A percentile compares a stretch with the other conserved stretches of the same genome.
Evolutionary conservation across 2,113 vertebrate species (phyloP).

Genomic region (Poicephalus gulielmi): DNA sequence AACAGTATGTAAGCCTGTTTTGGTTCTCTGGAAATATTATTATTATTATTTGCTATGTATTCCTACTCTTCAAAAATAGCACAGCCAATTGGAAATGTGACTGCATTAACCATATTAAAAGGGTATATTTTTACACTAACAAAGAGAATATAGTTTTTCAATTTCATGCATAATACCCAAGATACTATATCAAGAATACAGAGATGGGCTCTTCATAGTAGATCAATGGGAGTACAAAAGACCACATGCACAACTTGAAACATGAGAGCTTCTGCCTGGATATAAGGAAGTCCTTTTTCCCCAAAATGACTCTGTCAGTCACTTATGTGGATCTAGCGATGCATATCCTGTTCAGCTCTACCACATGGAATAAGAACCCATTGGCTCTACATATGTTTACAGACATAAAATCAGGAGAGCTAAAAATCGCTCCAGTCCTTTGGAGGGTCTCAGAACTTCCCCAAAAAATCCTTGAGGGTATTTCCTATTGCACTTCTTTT

Average conservation of each 20-base stretch:
- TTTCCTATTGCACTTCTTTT: not conserved
- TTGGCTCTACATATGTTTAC: not conserved
- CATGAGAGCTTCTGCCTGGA: not conserved
- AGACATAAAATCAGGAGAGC: not conserved
- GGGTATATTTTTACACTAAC: not conserved
- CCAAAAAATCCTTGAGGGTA: not conserved
- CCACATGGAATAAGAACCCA: rapidly evolving
- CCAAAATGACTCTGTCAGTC: not conserved
- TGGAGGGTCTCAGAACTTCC: not conserved
- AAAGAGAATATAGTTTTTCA: not conserved
- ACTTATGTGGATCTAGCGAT: not conserved
- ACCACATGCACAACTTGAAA: not conserved
- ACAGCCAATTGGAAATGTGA: not conserved
- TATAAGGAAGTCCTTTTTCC: not conserved
- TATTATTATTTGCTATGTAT: not conserved
- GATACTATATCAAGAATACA: not conserved
- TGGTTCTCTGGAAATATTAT: not conserved
- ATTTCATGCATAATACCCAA: not conserved
- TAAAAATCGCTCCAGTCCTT: not conserved
- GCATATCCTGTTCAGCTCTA: not conserved
- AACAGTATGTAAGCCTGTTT: not conserved
- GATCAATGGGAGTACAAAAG: not conserved
- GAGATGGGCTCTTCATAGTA: not conserved
- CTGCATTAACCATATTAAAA: not conserved
- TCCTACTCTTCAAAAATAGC: not conserved